phyloP scores from a whole-genome alignment of 2,113 vertebrate species.

The Apteryx mantelli region DNA sequence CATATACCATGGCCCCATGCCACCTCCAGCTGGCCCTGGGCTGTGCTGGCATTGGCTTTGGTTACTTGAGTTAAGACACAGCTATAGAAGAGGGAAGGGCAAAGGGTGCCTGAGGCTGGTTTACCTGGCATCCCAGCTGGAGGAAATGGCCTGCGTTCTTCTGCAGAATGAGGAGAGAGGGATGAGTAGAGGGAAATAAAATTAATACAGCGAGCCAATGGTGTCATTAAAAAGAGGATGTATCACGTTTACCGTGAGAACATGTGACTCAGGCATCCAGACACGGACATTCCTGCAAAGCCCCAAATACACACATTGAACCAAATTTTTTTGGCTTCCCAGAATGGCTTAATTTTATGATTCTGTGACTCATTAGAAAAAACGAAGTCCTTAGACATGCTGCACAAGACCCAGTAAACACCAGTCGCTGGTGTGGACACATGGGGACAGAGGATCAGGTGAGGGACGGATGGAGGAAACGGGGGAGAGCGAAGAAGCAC shows the following conservation, averaged over 20 bases:
- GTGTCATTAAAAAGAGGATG: constrained; percentile 48
- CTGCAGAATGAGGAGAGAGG: constrained; percentile 17
- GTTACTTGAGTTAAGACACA: not conserved
- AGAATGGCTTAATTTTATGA: constrained; percentile 76
- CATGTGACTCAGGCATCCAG: constrained; percentile 53
- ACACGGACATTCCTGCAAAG: constrained; percentile 72
- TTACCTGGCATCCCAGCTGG: constrained; percentile 26
- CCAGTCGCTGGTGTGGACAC: not conserved
- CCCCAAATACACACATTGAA: constrained; percentile 65
- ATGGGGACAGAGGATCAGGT: not conserved
- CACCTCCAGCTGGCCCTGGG: constrained; percentile 3
- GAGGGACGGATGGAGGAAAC: not conserved
- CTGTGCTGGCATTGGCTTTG: not conserved
- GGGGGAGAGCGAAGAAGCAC: not conserved
- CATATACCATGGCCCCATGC: constrained; percentile 24
- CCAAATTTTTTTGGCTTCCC: constrained; percentile 66
- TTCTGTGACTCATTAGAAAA: constrained; percentile 71
- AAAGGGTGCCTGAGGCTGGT: constrained; percentile 36
- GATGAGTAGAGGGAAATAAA: constrained; percentile 45
- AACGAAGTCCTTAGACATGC: constrained; percentile 42
- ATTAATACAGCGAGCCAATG: constrained; percentile 33
- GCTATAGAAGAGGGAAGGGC: not conserved
- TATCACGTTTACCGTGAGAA: constrained; percentile 6
- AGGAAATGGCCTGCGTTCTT: constrained; percentile 34
- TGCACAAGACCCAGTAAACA: not conserved